These are phyloP conservation scores for Neostethus bicornis DNA, from an alignment of 2,797 vertebrate genomes.

Conservation along the genomic window DNA sequence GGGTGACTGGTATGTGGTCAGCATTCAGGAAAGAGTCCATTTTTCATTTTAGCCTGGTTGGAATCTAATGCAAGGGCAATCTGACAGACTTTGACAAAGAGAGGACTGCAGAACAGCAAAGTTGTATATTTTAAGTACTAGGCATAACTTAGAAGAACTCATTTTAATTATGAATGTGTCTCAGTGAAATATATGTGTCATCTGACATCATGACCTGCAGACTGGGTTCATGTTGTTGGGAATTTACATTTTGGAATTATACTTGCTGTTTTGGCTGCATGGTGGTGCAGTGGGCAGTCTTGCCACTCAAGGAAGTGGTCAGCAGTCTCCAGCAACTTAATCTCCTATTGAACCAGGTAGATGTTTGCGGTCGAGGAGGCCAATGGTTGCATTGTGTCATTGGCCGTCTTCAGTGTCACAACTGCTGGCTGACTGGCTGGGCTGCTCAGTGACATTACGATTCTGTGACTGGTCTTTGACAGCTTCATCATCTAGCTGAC, in stretches of 20 bases:
- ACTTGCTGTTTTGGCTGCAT: background rate
- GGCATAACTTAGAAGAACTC: conserved; percentile 32
- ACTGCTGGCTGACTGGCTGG: too few relatives aligned
- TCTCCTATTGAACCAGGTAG: too few relatives aligned
- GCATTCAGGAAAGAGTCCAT: conserved; percentile 41
- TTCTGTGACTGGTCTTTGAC: too few relatives aligned
- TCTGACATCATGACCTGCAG: background rate
- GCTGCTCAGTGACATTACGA: too few relatives aligned
- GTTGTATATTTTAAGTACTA: conserved; percentile 41
- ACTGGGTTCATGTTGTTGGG: background rate
- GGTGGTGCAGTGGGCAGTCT: too few relatives aligned
- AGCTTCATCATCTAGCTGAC: too few relatives aligned
- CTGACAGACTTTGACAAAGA: conserved; percentile 45
- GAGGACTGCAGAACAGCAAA: conserved; percentile 21
- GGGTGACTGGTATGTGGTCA: conserved; percentile 43
- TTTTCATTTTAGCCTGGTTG: conserved; percentile 48
- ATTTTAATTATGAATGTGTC: conserved; percentile 21
- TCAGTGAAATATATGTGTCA: conserved; percentile 36
- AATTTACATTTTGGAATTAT: background rate
- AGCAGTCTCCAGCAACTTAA: too few relatives aligned
- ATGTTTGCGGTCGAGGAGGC: too few relatives aligned
- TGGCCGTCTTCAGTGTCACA: too few relatives aligned
- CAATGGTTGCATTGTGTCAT: too few relatives aligned
- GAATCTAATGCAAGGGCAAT: conserved; percentile 46
- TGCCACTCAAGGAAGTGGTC: too few relatives aligned